Conservation (phyloP, 2,888 invertebrate genomes). For the Allacma fusca region DNA sequence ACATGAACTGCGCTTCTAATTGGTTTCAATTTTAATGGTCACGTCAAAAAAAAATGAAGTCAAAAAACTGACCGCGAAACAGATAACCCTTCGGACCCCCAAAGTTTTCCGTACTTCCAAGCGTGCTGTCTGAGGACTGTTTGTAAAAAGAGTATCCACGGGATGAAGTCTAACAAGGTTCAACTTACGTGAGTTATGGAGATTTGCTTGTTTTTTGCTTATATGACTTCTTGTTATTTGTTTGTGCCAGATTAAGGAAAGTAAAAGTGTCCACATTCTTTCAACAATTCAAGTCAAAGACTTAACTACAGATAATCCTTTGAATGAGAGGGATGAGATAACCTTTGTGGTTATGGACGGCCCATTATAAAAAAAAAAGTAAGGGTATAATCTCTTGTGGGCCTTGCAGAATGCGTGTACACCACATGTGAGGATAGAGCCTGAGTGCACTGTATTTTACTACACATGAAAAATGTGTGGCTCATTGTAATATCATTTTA, state of each 20-base stretch:
- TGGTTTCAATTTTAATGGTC: background rate
- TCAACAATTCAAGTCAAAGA: slow-evolving; percentile 1
- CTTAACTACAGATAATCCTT: background rate
- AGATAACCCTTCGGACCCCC: background rate
- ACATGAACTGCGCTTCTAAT: background rate
- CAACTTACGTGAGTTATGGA: slow-evolving; percentile 11
- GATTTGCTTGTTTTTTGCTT: background rate
- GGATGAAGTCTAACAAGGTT: background rate
- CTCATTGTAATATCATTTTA: slow-evolving; percentile 7
- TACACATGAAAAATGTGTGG: background rate
- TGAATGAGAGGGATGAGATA: slow-evolving; percentile 14
- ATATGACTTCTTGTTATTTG: background rate
- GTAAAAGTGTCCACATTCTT: slow-evolving; percentile 24
- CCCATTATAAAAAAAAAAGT: background rate
- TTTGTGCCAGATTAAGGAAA: slow-evolving; percentile 13
- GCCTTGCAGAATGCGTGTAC: background rate
- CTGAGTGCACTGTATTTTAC: background rate
- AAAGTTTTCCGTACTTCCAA: slow-evolving; percentile 4
- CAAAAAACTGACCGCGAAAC: background rate
- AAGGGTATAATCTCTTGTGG: background rate
- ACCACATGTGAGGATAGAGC: background rate
- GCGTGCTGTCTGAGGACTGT: background rate
- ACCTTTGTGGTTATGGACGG: slow-evolving; percentile 22
- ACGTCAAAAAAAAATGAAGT: background rate
- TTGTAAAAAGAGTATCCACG: background rate